Percentiles rank a stretch among this genome's conserved stretches.
Evolutionary conservation across 2,113 vertebrate genomes (phyloP).

Genomic region (Cavia aperea): DNA sequence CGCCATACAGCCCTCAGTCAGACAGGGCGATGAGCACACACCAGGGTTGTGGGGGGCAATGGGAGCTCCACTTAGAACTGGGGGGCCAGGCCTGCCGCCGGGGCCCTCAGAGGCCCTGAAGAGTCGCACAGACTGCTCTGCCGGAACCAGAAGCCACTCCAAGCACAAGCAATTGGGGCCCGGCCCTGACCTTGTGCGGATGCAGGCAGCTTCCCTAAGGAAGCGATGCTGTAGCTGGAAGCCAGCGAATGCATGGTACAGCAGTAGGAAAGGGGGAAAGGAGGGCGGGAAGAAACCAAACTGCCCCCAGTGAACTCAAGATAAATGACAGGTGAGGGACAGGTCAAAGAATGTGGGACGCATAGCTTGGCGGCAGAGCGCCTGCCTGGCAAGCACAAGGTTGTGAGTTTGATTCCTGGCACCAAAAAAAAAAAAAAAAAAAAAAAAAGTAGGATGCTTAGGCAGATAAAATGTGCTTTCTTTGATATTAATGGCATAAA

Average conservation of each 20-base stretch:
- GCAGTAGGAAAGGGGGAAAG: not conserved
- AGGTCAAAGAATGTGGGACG: not conserved
- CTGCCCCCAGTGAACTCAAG: not conserved
- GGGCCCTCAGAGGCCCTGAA: not conserved
- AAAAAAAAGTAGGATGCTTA: not conserved
- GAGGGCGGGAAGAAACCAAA: not conserved
- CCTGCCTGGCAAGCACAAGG: too few species aligned
- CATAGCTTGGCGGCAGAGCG: too few species aligned
- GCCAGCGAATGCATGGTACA: not conserved
- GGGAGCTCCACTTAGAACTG: not conserved
- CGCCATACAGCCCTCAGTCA: not conserved
- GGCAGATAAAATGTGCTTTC: not conserved
- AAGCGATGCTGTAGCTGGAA: not conserved
- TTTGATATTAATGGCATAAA: not conserved
- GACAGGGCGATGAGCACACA: not conserved
- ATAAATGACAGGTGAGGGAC: not conserved
- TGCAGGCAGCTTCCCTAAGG: not conserved
- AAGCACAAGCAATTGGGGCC: not conserved
- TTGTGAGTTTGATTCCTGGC: too few species aligned
- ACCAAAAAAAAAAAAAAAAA: too few species aligned
- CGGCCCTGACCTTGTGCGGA: not conserved
- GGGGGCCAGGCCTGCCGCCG: not conserved
- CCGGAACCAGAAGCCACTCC: not conserved
- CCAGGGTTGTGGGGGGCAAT: rapidly evolving
- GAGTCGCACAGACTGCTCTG: not conserved